Conservation (phyloP, 2,888 invertebrate genomes). For the Cabera pusaria region DNA sequence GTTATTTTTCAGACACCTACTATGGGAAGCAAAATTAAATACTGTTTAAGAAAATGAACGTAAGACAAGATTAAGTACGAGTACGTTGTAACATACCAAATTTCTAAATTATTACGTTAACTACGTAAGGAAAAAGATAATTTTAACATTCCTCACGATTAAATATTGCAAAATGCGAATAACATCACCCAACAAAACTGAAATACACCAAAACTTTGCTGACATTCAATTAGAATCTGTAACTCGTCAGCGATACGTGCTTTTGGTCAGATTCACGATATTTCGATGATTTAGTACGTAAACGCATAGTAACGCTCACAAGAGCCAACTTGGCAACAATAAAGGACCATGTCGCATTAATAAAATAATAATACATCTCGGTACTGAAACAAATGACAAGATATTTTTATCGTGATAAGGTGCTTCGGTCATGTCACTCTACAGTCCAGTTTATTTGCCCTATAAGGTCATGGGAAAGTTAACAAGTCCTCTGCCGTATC, state of each 20-base stretch:
- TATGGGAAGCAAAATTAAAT: not conserved
- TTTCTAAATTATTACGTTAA: not conserved
- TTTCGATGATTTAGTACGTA: conserved; percentile 10
- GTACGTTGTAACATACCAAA: too few relatives aligned
- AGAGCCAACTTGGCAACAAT: conserved; percentile 5
- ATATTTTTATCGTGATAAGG: conserved; percentile 5
- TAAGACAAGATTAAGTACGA: too few relatives aligned
- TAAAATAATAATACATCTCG: conserved; percentile 1
- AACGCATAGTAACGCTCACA: conserved; percentile 6
- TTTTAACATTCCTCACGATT: too few relatives aligned
- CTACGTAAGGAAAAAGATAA: too few relatives aligned
- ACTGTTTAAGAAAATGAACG: not conserved
- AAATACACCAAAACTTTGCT: too few relatives aligned
- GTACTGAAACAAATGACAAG: not conserved
- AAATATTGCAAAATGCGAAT: too few relatives aligned
- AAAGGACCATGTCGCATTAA: conserved; percentile 5
- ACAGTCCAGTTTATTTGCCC: conserved; percentile 25
- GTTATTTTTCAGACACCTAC: conserved; percentile 6
- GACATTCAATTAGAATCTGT: conserved; percentile 4
- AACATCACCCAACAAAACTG: too few relatives aligned
- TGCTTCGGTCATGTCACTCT: conserved; percentile 2
- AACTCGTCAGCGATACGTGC: conserved; percentile 18
- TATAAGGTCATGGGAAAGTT: conserved; percentile 30
- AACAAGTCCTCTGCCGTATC: conserved; percentile 33
- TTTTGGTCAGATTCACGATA: conserved; percentile 5